Conservation (phyloP, 2,888 invertebrate genomes). For the Melitaea athalia region DNA sequence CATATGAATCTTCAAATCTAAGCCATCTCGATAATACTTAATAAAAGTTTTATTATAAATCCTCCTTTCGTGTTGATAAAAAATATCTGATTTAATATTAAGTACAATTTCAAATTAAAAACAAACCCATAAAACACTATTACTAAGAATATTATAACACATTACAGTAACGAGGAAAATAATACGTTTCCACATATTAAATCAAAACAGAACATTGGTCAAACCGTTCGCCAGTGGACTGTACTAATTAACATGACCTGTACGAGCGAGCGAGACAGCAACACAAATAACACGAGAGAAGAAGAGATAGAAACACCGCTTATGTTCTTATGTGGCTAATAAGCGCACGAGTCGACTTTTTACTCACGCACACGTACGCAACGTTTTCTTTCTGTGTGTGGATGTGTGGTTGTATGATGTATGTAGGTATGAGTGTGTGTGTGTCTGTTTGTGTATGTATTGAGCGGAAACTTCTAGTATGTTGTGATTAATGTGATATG, state of each 20-base stretch:
- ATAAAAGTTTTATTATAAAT: too few relatives aligned
- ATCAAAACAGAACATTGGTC: slow-evolving; percentile 37
- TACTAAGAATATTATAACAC: slow-evolving; percentile 7
- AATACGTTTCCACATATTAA: slow-evolving; percentile 26
- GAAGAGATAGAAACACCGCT: slow-evolving; percentile 40
- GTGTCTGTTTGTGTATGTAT: slow-evolving; percentile 39
- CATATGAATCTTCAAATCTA: too few relatives aligned
- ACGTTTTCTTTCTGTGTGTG: slow-evolving; percentile 28
- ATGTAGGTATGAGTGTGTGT: slow-evolving; percentile 2
- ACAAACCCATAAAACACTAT: slow-evolving; percentile 3
- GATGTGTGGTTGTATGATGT: too few relatives aligned
- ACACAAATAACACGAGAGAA: slow-evolving; percentile 26
- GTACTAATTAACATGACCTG: slow-evolving; percentile 48
- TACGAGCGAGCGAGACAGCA: slow-evolving; percentile 45
- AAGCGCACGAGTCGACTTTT: slow-evolving; percentile 64
- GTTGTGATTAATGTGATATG: slow-evolving; percentile 52
- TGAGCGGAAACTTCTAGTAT: slow-evolving; percentile 72
- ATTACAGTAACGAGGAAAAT: slow-evolving; percentile 14
- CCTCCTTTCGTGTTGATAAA: not conserved
- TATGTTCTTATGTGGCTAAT: slow-evolving; percentile 56
- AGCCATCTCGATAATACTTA: too few relatives aligned
- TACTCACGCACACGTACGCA: slow-evolving; percentile 49
- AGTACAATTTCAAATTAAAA: not conserved
- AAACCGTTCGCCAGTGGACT: slow-evolving; percentile 55
- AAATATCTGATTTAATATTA: not conserved